Percentiles rank a stretch among this genome's conserved stretches.
Evolutionary conservation across 2,797 vertebrate genomes (phyloP).

Genomic region (Falco columbarius): DNA sequence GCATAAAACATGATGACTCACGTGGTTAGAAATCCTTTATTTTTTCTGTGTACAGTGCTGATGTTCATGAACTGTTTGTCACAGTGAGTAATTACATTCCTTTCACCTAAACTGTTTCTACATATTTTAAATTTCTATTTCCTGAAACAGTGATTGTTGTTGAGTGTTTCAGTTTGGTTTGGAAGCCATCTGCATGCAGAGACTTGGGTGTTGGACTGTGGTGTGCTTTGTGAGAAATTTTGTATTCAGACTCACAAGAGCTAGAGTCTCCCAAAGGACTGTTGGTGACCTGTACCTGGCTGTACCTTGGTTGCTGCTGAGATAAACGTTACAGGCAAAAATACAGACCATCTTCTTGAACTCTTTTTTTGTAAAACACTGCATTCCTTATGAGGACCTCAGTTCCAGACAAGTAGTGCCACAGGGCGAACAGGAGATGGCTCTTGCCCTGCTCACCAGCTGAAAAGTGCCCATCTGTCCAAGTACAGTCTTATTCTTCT

Average conservation of each 20-base stretch:
- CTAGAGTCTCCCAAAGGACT: not conserved
- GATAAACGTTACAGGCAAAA: not conserved
- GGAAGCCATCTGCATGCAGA: not conserved
- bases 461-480: not conserved
- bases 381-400: not conserved
- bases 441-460: not conserved
- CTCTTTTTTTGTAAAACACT: not conserved
- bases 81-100: not conserved
- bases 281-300: not conserved
- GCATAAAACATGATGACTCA: constrained; percentile 11
- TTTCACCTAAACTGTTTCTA: constrained; percentile 13
- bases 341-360: not conserved
- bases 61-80: not conserved
- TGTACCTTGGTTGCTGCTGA: not conserved
- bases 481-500: not conserved
- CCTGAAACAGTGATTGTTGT: not conserved
- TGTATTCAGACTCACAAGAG: not conserved
- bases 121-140: not conserved
- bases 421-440: not conserved
- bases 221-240: not conserved
- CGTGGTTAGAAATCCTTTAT: not conserved
- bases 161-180: not conserved
- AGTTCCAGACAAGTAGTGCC: not conserved
- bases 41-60: not conserved
- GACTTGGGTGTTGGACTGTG: not conserved